A percentile compares a stretch with the other conserved stretches of the same genome.
Evolutionary conservation across 1,140 invertebrate genomes (phyloP).

Genomic region (Drosophila nigrodunni): DNA sequence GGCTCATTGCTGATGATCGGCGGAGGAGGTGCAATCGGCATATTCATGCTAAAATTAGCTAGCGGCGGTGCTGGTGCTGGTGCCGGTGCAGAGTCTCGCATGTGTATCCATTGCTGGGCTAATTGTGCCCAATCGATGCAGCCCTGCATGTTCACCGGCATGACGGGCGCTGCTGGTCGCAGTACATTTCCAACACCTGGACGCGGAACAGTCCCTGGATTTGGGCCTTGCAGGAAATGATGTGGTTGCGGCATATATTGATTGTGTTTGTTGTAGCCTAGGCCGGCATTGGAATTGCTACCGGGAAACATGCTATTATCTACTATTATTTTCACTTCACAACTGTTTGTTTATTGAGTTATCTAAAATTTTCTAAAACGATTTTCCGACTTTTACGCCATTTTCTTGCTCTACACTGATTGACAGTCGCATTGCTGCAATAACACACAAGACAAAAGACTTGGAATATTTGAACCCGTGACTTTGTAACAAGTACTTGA

Average conservation of each 20-base stretch:
- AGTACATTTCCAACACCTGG: conserved; percentile 71
- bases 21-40: conserved; percentile 66
- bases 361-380: conserved; percentile 36
- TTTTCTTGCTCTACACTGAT: conserved; percentile 48
- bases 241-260: conserved; percentile 66
- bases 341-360: conserved; percentile 4
- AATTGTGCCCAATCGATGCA: conserved; percentile 97
- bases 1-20: conserved; percentile 62
- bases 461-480: background rate
- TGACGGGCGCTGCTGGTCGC: conserved; percentile 75
- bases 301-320: conserved; percentile 65
- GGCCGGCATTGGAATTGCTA: conserved; percentile 62
- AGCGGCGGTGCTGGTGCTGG: conserved; percentile 54
- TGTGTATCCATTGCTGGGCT: conserved; percentile 98
- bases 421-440: conserved; percentile 31
- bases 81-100: conserved; percentile 91
- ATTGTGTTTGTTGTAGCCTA: conserved; percentile 85
- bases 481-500: conserved; percentile 4
- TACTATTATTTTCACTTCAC: conserved; percentile 3
- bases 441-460: background rate
- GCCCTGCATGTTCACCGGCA: conserved; percentile 69
- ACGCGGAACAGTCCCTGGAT: conserved; percentile 83
- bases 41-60: conserved; percentile 83
- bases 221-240: conserved; percentile 32
- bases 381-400: conserved; percentile 58